Conservation (phyloP, 2,113 vertebrate genomes). For the Xenotilapia caudafasciata region DNA sequence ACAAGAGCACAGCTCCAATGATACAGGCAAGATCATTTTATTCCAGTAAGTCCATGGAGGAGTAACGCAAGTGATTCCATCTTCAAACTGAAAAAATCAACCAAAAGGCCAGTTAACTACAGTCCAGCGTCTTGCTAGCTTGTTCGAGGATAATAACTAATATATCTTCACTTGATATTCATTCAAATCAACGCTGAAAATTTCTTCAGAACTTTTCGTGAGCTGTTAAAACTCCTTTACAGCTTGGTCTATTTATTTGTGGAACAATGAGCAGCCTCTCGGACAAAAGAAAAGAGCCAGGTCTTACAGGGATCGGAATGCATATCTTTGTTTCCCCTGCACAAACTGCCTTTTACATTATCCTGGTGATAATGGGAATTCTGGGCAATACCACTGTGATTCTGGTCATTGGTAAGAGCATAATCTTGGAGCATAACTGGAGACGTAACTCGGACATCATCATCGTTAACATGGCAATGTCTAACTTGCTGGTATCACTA, state of each 20-base stretch:
- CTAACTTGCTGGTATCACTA: conserved; percentile 71
- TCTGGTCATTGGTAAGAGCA: conserved; percentile 56
- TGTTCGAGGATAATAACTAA: not conserved
- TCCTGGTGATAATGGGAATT: conserved; percentile 68
- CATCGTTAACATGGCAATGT: conserved; percentile 73
- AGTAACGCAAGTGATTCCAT: not conserved
- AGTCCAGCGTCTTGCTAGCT: not conserved
- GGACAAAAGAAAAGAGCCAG: not conserved
- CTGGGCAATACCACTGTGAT: conserved; percentile 67
- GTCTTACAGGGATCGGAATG: conserved; percentile 45
- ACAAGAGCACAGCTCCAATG: not conserved
- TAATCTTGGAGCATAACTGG: conserved; percentile 32
- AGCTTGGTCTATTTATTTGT: not conserved
- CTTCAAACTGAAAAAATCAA: not conserved
- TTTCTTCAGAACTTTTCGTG: not conserved
- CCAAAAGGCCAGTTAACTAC: not conserved
- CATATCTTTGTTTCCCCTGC: conserved; percentile 14
- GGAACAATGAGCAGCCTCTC: not conserved
- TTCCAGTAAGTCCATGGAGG: not conserved
- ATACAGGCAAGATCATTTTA: not conserved
- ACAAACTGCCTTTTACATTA: conserved; percentile 48
- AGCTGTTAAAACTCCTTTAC: not conserved
- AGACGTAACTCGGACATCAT: conserved; percentile 71
- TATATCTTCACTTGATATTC: not conserved
- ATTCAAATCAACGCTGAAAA: not conserved